Conservation (phyloP, 2,888 invertebrate genomes). For the Patella caerulea region DNA sequence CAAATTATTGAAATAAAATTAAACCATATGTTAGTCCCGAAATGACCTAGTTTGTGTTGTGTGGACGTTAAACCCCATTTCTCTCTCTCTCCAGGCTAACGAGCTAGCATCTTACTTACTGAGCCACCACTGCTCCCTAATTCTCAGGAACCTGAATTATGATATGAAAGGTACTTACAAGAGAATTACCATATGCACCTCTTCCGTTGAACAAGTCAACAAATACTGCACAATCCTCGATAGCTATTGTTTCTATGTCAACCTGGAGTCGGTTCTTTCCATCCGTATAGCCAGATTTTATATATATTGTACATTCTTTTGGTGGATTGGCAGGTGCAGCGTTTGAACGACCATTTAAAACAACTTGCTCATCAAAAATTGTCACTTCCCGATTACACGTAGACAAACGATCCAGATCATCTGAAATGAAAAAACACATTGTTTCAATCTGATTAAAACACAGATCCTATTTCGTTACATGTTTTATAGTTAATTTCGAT, state of each 20-base stretch:
- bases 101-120: too few relatives aligned
- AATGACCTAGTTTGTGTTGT: too few relatives aligned
- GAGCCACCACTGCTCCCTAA: background rate
- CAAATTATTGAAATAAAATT: too few relatives aligned
- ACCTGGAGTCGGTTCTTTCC: constrained; percentile 56
- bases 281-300: constrained; percentile 49
- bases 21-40: too few relatives aligned
- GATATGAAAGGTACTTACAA: constrained; percentile 43
- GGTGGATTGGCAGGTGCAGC: constrained; percentile 49
- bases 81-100: background rate
- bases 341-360: constrained; percentile 45
- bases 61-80: too few relatives aligned
- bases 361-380: constrained; percentile 48
- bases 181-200: constrained; percentile 39
- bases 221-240: constrained; percentile 53
- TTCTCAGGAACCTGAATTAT: background rate
- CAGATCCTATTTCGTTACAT: too few relatives aligned
- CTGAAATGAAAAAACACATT: constrained; percentile 28
- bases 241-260: constrained; percentile 43
- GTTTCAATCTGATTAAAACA: background rate
- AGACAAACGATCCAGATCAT: constrained; percentile 40
- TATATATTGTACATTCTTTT: constrained; percentile 43
- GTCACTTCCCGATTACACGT: constrained; percentile 47
- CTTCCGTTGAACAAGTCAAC: constrained; percentile 52
- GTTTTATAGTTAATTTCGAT: too few relatives aligned